Base-by-base conservation (phyloP, 1,140 invertebrate genomes). In the Stegodyphus dumicola region DNA sequence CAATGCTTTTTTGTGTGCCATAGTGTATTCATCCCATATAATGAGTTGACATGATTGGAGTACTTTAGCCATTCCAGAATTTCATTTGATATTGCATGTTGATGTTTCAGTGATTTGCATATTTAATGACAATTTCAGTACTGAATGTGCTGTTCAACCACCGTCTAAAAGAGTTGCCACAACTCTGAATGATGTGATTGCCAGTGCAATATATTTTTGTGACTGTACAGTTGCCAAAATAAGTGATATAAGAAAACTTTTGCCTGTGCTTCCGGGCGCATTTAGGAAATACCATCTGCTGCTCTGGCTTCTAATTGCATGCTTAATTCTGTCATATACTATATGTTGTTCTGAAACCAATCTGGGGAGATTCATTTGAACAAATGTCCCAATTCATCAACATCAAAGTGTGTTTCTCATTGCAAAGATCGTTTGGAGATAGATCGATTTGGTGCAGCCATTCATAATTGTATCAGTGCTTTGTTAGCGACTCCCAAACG, bases 91-190 rank as follows among this genome's bases (percentile, higher is more conserved):
- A 17, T 7, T 56, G 3, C 73, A 89, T 10, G 54, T 65, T 18
- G 79, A 84, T 0, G n/a, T 87, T 18, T 89, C 86, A 33, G 53
- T 78, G 13, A 87, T 10, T 78, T 51, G 49, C 54, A 60, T 49
- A n/a, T 88, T 66, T 9, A 91, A 78, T 33, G 90, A 89, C 15
- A 92, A 79, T 88, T 92, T 92, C 51, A 93, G 91, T 71, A 89
- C 89, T 6, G 90, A 92, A 90, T 76, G 74, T 3, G 74, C 74
- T 53, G 18, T 76, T 60, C 53, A 6, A 53, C 49, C 49, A 76
- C 53, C 18, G 6, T 7, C 6, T 11, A 76, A 49, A 7, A 76
- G 17, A 51, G 18, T 17, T 49, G 60, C 74, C 6, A 5, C 7
- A 53, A 76, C 49, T 76, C 18, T 49, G 11, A 49, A 76, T 53